A percentile compares a stretch with the other conserved stretches of the same genome.
Conservation (phyloP, 2,797 vertebrate genomes). For the Amphiprion clarkii region DNA sequence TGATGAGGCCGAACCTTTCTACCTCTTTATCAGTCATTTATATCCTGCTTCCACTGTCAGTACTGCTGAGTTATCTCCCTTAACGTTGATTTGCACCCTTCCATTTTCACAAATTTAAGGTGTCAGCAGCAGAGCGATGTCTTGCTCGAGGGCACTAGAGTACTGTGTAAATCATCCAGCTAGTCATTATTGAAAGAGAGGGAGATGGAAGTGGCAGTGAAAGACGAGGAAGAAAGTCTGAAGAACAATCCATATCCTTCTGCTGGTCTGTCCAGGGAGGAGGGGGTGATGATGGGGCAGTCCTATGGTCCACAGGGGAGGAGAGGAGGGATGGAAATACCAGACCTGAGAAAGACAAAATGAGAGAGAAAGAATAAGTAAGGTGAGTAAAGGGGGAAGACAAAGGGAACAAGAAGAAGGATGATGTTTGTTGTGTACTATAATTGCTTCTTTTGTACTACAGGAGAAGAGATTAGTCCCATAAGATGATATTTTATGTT, state of each 20-base stretch:
- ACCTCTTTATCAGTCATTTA: conserved; percentile 14
- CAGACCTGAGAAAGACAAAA: conserved; percentile 46
- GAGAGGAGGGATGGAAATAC: conserved; percentile 5
- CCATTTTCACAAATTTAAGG: conserved; percentile 9
- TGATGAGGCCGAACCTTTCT: neutral
- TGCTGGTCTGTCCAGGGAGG: conserved; percentile 14
- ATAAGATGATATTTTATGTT: too few species aligned
- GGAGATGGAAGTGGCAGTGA: neutral
- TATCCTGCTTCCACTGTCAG: neutral
- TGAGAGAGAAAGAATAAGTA: conserved; percentile 23
- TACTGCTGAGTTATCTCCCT: too few species aligned
- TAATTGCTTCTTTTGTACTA: too few species aligned
- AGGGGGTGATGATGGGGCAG: conserved; percentile 10
- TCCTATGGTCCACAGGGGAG: conserved; percentile 39
- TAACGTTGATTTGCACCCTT: neutral
- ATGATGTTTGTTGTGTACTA: conserved; percentile 11
- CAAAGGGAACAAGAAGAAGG: conserved; percentile 4
- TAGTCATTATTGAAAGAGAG: conserved; percentile 4
- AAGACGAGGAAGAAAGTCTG: neutral
- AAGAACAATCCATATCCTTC: conserved; percentile 15
- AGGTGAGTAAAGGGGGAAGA: neutral
- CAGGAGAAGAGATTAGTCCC: too few species aligned
- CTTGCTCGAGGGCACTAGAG: conserved; percentile 14
- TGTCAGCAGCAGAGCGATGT: too few species aligned
- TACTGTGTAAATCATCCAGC: neutral